Evolutionary conservation across 2,888 invertebrate species (phyloP).

Genomic region (Phyllotreta striolata): DNA sequence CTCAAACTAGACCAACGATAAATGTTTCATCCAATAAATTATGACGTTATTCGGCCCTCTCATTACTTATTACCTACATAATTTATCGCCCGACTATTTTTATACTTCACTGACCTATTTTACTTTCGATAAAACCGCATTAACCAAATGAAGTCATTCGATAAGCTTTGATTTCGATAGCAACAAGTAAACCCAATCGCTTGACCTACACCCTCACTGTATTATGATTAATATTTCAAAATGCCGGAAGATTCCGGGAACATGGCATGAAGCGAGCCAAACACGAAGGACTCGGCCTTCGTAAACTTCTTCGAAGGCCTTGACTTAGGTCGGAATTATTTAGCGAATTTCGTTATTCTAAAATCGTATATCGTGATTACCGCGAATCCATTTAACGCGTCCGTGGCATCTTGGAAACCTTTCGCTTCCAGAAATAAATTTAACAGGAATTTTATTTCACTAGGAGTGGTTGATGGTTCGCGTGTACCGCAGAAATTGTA

Average conservation of each 20-base stretch:
- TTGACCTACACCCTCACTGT: neutral
- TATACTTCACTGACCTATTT: no score
- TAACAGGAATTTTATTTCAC: slow-evolving; percentile 17
- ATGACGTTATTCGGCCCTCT: no score
- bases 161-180: slow-evolving; percentile 3
- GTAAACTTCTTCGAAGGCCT: slow-evolving; percentile 12
- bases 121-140: no score
- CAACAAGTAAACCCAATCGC: slow-evolving; percentile 10
- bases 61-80: no score
- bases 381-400: slow-evolving; percentile 12
- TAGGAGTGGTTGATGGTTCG: slow-evolving; percentile 22
- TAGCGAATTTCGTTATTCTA: slow-evolving; percentile 6
- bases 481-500: slow-evolving; percentile 6
- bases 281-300: slow-evolving; percentile 10
- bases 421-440: slow-evolving; percentile 25
- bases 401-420: slow-evolving; percentile 23
- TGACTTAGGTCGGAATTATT: slow-evolving; percentile 8
- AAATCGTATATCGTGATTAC: slow-evolving; percentile 16
- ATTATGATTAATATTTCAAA: slow-evolving; percentile 7
- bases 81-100: no score
- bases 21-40: no score
- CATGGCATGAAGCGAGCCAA: neutral
- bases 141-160: no score
- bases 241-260: slow-evolving; percentile 8
- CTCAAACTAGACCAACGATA: no score